Base-by-base conservation (phyloP, 2,888 invertebrate genomes). In the Periphyllus acericola region DNA sequence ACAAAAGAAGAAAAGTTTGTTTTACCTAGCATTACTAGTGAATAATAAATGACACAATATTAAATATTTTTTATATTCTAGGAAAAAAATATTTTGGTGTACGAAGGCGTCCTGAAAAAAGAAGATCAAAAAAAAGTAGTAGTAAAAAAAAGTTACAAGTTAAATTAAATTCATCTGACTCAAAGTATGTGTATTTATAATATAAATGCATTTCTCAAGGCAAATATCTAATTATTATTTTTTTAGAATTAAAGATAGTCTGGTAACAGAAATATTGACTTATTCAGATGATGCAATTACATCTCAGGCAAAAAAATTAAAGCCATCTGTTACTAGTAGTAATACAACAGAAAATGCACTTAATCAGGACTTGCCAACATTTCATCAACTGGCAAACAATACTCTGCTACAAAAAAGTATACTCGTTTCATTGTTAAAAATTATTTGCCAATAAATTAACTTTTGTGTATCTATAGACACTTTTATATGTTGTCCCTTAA, bases 341-440 rank as follows among this genome's bases (percentile, higher is more conserved):
- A 81, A 3, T 34, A 0, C n/a, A 25, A 25, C 29, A 32, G 87
- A 87, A 34, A 81, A 75, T 60, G 32, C 60, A 46, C 0, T 5
- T 29, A 17, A 34, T 5, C 72, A 86, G 25, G 60, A 34, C 34
- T 55, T 55, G 19, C 68, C 55, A 25, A 36, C 72, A 55, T 87
- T 87, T 25, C 68, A 36, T 34, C 80, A 86, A 60, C 2, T 87
- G 75, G 81, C 81, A 19, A 81, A 81, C 40, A 81, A 81, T 87
- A 34, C 72, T 80, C 0, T 87, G 34, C 32, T 87, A 32, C 81
- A 87, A 87, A 74, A 81, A 81, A 87, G 81, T 87, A 87, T 40
- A 1, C 21, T 14, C 9, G 52, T 5, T 52, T n/a, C 25, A 29
- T 46, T 78, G 14, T 29, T 46, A 78, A 52, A 46, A 36, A 36